These are phyloP conservation scores for Mugil cephalus DNA, from an alignment of 2,113 vertebrate species.

Conservation along the genomic window DNA sequence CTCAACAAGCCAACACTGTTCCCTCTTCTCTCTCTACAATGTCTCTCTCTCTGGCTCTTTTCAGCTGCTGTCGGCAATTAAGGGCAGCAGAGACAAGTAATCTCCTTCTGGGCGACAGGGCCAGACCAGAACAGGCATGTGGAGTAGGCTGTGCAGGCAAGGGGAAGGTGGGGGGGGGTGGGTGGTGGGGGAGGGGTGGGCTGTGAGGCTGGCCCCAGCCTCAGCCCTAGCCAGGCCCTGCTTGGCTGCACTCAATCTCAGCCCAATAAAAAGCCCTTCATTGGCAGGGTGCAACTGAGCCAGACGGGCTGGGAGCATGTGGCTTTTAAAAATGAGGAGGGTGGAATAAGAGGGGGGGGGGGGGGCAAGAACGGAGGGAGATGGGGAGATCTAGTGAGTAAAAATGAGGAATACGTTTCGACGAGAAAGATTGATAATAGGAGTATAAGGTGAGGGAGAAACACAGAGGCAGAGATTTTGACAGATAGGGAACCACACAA, in stretches of 20 bases:
- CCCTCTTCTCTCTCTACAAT: constrained; percentile 62
- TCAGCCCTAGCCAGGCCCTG: constrained; percentile 76
- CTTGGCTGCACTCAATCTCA: constrained; percentile 88
- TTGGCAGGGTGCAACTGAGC: constrained; percentile 84
- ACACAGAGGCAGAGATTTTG: constrained; percentile 58
- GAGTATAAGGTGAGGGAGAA: constrained; percentile 54
- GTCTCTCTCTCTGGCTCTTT: constrained; percentile 70
- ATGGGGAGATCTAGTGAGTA: constrained; percentile 31
- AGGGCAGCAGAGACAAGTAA: constrained; percentile 86
- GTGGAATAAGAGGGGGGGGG: constrained; percentile 53
- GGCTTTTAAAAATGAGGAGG: constrained; percentile 80
- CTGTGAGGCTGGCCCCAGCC: constrained; percentile 68
- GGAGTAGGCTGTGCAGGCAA: constrained; percentile 68
- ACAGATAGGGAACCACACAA: constrained; percentile 58
- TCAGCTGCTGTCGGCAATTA: constrained; percentile 86
- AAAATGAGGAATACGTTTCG: constrained; percentile 65
- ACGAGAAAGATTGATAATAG: constrained; percentile 65
- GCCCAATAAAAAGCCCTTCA: constrained; percentile 87
- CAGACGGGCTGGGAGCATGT: constrained; percentile 83
- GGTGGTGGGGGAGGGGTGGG: constrained; percentile 4
- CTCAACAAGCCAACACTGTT: constrained; percentile 76
- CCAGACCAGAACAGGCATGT: constrained; percentile 80
- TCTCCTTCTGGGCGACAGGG: constrained; percentile 83
- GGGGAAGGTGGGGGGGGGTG: neutral
- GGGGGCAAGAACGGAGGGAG: constrained; percentile 23